These are phyloP conservation scores for Bombus vancouverensis DNA, from an alignment of 1,140 invertebrate species.

Conservation along the genomic window DNA sequence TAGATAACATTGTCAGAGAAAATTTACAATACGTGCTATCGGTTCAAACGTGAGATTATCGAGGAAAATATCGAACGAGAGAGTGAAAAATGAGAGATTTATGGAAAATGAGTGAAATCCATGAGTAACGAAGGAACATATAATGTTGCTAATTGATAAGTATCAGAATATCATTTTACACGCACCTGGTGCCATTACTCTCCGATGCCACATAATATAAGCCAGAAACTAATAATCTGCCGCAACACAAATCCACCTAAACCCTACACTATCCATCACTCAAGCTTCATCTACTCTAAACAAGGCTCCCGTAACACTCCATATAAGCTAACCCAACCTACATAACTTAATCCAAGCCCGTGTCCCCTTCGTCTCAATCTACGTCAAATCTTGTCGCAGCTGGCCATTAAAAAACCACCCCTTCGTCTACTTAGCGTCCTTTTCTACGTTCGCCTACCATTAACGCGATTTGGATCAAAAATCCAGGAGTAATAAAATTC, in stretches of 20 bases:
- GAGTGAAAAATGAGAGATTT: too few species aligned
- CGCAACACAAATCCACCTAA: not conserved
- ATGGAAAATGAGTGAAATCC: too few species aligned
- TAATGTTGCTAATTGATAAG: not conserved
- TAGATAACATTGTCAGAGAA: too few species aligned
- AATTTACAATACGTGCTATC: too few species aligned
- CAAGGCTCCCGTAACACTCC: not conserved
- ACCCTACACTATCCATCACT: not conserved
- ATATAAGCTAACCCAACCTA: not conserved
- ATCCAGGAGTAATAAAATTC: too few species aligned
- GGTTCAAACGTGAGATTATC: too few species aligned
- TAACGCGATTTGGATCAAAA: too few species aligned
- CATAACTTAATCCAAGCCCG: not conserved
- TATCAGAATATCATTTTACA: not conserved
- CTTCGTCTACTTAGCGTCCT: too few species aligned
- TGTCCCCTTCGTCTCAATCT: not conserved
- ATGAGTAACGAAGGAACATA: too few species aligned
- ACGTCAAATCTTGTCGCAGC: not conserved
- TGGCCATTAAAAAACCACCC: not conserved
- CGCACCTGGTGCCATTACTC: not conserved
- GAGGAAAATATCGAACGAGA: too few species aligned
- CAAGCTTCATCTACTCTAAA: slow-evolving; percentile 1
- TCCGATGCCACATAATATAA: not conserved
- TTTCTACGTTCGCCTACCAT: too few species aligned
- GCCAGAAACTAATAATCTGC: not conserved